phyloP scores from a whole-genome alignment of 2,888 invertebrate species.

The Oxyteleia sp. region DNA sequence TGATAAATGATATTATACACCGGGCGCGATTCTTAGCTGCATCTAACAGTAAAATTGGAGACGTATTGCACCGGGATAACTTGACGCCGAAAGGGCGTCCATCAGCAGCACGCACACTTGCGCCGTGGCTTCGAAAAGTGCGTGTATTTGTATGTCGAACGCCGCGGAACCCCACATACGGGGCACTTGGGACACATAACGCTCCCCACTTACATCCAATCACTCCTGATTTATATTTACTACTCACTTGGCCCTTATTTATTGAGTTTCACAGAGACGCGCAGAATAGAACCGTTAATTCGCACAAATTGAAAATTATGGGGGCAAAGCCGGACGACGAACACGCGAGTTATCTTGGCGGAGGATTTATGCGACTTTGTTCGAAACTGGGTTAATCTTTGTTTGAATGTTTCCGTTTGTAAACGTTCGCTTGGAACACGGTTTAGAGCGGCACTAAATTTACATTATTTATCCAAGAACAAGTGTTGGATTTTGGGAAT shows the following conservation, averaged over 20 bases:
- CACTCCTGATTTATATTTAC: conserved; percentile 88
- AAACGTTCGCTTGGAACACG: conserved; percentile 26
- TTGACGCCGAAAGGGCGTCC: conserved; percentile 45
- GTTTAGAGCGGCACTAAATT: conserved; percentile 26
- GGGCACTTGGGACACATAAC: conserved; percentile 88
- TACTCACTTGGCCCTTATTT: conserved; percentile 87
- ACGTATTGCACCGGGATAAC: conserved; percentile 62
- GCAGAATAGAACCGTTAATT: conserved; percentile 86
- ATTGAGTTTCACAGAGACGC: conserved; percentile 85
- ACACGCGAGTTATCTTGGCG: conserved; percentile 54
- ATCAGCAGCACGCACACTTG: conserved; percentile 43
- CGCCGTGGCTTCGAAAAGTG: conserved; percentile 26
- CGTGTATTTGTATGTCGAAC: conserved; percentile 61
- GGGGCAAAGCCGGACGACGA: conserved; percentile 59
- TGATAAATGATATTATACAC: conserved; percentile 58
- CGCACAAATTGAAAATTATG: conserved; percentile 87
- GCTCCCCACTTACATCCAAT: conserved; percentile 88
- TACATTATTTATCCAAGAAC: conserved; percentile 21
- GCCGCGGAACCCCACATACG: conserved; percentile 84
- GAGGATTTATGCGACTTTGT: conserved; percentile 53
- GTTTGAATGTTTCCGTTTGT: conserved; percentile 56
- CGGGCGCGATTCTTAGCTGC: conserved; percentile 61
- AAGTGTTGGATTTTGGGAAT: conserved; percentile 13
- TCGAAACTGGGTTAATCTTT: conserved; percentile 65
- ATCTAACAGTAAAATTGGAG: conserved; percentile 67